Conservation (phyloP, 2,797 vertebrate genomes). For the Propithecus perrieri region DNA sequence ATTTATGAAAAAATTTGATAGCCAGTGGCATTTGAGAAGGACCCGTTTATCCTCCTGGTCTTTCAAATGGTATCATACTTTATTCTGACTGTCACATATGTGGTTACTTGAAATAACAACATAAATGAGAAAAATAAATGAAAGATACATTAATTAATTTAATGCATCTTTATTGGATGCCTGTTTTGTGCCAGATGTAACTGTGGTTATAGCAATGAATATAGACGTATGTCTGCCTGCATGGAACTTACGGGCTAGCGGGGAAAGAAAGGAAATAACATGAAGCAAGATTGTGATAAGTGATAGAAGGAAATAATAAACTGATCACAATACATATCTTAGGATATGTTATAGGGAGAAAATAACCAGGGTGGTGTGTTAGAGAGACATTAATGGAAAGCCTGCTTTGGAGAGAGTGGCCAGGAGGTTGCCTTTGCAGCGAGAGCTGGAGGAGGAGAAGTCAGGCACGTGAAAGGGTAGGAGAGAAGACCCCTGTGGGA, state of each 20-base stretch:
- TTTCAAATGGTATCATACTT: not conserved
- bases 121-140: conserved; percentile 26
- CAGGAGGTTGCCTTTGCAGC: not conserved
- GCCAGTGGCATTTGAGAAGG: not conserved
- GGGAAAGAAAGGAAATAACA: not conserved
- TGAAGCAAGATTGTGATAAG: not conserved
- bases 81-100: conserved; percentile 51
- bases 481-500: not conserved
- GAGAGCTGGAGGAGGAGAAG: not conserved
- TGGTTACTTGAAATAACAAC: conserved; percentile 8
- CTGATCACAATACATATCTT: not conserved
- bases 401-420: not conserved
- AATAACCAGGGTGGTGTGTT: not conserved
- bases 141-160: not conserved
- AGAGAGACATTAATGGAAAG: not conserved
- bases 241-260: not conserved
- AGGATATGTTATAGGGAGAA: not conserved
- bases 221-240: not conserved
- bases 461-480: not conserved
- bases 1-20: not conserved
- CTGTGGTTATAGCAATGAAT: not conserved
- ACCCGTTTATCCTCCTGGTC: not conserved
- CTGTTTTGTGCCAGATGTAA: not conserved
- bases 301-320: not conserved
- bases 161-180: not conserved